Percentiles rank a stretch among this genome's conserved stretches.
Evolutionary conservation across 2,797 vertebrate species (phyloP).

Genomic region (Phaenicophaeus curvirostris): DNA sequence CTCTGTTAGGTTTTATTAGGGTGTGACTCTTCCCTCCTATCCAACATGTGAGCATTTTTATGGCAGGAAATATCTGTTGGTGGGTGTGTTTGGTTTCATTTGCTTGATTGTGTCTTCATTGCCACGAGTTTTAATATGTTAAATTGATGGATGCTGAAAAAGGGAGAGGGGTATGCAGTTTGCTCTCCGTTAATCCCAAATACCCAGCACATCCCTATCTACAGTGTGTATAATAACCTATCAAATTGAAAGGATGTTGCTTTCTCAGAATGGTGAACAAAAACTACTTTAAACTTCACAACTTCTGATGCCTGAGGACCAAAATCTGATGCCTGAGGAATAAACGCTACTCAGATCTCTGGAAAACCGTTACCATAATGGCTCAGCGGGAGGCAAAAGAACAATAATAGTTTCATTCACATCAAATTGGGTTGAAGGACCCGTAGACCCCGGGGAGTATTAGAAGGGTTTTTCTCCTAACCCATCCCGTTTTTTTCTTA

Average conservation of each 20-base stretch:
- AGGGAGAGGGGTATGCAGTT: rapidly evolving
- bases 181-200: background rate
- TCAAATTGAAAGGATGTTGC: background rate
- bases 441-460: background rate
- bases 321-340: background rate
- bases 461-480: conserved; percentile 27
- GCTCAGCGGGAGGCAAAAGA: conserved; percentile 39
- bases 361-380: background rate
- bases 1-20: background rate
- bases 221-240: rapidly evolving
- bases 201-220: rapidly evolving
- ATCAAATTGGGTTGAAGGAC: conserved; percentile 64
- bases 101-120: background rate
- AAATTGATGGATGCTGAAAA: background rate
- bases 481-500: background rate
- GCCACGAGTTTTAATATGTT: background rate
- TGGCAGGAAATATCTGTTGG: conserved; percentile 31
- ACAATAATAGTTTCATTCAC: conserved; percentile 63
- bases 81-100: background rate
- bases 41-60: background rate
- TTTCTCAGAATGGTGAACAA: background rate
- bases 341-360: background rate
- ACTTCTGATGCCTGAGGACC: background rate
- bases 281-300: background rate
- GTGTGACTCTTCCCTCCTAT: conserved; percentile 3